Evolutionary conservation across 2,888 invertebrate genomes (phyloP), one percentile per base, ranked within the genome.

Genomic region (Hipparchia sbordonii): DNA sequence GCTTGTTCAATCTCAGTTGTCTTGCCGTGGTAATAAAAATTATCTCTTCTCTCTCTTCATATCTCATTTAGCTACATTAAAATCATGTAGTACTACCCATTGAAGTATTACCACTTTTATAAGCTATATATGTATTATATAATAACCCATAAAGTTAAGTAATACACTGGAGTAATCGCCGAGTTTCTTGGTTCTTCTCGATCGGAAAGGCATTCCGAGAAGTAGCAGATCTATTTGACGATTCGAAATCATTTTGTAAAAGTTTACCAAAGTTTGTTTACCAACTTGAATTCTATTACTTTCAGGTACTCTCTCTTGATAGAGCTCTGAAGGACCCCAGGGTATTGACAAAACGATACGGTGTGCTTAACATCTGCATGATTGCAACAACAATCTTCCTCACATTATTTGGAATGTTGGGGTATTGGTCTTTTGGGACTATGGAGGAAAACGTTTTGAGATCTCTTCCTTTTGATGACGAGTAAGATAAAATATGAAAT

Each of bases 371-470:
- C 2, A 68, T 86, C 4, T 84, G 86, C 0, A 82, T 87, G 67
- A 45, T 81, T 5, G 57, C 82, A 0, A 82, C 85, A 2, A 80
- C 83, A 0, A 5, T 79, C 0, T 60, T 85, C 0, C 77, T 83
- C 0, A 82, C 81, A 0, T 12, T 85, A 0, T 85, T 89, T 60
- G 87, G 88, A 0, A 68, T 72, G 1, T 69, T 86, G 10, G 86
- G 88, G 2, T 88, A 87, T 73, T 87, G 85, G 85, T 80, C 86
- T 0, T 87, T 85, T 65, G 88, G 88, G 0, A 76, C 78, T 0
- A 86, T 89, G 87, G 88, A 88, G 52, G 88, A 88, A 62, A 89
- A 88, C 65, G 77, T 89, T 0, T 76, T 89, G 6, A 77, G 88
- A 75, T 84, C 82, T 5, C 75, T 89, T 65, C 87, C 88, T 0